Evolutionary conservation across 2,888 invertebrate genomes (phyloP).

Genomic region (Halocaridina rubra): DNA sequence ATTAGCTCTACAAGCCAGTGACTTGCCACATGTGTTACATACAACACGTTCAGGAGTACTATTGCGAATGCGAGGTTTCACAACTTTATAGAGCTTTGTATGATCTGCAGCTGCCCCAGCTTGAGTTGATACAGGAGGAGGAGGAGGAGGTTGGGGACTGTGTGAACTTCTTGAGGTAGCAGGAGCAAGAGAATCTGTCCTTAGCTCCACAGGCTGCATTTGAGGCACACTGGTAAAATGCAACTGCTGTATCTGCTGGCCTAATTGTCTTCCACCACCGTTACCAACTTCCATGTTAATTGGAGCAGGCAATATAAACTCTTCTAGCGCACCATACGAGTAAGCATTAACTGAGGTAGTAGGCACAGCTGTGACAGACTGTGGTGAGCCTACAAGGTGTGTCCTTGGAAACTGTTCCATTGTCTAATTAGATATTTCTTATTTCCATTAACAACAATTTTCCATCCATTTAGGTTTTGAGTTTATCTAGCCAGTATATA

Average conservation of each 20-base stretch:
- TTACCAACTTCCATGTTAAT: constrained; percentile 37
- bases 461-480: too few species aligned
- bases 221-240: constrained; percentile 42
- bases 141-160: constrained; percentile 1
- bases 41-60: constrained; percentile 32
- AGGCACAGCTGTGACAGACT: constrained; percentile 10
- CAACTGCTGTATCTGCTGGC: constrained; percentile 26
- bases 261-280: constrained; percentile 14
- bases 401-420: constrained; percentile 39
- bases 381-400: constrained; percentile 11
- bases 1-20: constrained; percentile 49
- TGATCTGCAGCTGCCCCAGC: constrained; percentile 13
- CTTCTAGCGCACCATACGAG: constrained; percentile 41
- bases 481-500: too few species aligned
- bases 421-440: too few species aligned
- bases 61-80: constrained; percentile 32
- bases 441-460: too few species aligned
- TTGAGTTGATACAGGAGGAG: not conserved
- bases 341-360: constrained; percentile 30
- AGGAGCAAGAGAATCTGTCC: too few species aligned
- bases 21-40: constrained; percentile 50
- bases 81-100: too few species aligned
- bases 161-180: not conserved
- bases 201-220: constrained; percentile 53
- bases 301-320: constrained; percentile 45